A percentile compares a stretch with the other conserved stretches of the same genome.
phyloP scores from a whole-genome alignment of 2,113 vertebrate genomes.

The Lepus europaeus region DNA sequence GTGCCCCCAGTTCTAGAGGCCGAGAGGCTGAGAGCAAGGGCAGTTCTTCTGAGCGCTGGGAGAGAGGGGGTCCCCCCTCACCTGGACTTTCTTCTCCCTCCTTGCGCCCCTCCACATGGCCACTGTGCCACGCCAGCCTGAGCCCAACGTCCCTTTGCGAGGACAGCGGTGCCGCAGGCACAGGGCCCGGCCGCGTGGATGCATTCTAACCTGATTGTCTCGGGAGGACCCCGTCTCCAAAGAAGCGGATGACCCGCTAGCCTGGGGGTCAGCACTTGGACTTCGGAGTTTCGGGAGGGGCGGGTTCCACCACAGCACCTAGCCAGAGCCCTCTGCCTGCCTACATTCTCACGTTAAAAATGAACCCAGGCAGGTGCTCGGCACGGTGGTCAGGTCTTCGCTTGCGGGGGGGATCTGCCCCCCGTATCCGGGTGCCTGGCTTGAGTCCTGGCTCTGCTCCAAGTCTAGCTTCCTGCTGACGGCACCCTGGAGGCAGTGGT shows the following conservation, averaged over 20 bases:
- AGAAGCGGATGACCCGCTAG: not conserved
- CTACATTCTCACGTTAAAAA: too few species aligned
- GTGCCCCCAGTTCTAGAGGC: not conserved
- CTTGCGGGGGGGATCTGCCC: too few species aligned
- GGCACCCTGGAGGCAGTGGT: too few species aligned
- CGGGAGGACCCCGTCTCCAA: not conserved
- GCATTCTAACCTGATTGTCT: not conserved
- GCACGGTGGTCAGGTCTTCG: too few species aligned
- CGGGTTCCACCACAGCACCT: fast-evolving
- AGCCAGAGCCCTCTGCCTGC: not conserved
- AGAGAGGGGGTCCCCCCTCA: too few species aligned
- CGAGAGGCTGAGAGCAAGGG: not conserved
- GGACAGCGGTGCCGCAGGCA: fast-evolving
- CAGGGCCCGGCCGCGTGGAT: not conserved
- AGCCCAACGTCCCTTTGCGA: not conserved
- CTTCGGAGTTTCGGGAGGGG: fast-evolving
- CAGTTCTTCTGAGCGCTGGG: too few species aligned
- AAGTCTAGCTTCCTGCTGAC: too few species aligned
- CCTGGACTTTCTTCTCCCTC: not conserved
- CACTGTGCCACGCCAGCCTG: too few species aligned
- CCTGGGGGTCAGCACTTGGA: not conserved
- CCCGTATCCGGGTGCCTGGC: too few species aligned
- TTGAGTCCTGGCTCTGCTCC: too few species aligned
- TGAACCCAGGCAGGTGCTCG: too few species aligned
- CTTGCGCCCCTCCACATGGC: fast-evolving